Percentiles rank a stretch among this genome's conserved stretches.
phyloP scores from a whole-genome alignment of 2,888 invertebrate species.

The Dugesia japonica region DNA sequence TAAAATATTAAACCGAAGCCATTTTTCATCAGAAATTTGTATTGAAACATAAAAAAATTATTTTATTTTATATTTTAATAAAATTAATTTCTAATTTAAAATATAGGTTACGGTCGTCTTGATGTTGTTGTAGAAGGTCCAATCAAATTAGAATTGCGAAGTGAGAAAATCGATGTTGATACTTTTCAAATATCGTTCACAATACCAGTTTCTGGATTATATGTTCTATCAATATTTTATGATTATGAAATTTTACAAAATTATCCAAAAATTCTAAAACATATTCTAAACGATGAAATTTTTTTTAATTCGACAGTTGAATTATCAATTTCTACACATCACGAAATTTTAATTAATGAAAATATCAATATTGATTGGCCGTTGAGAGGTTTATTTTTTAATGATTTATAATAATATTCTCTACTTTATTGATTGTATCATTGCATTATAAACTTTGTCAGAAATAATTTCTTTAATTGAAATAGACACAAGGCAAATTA shows the following conservation, averaged over 20 bases:
- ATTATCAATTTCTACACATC: not conserved
- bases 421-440: not conserved
- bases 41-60: too few species aligned
- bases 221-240: not conserved
- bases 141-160: not conserved
- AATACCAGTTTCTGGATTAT: not conserved
- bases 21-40: too few species aligned
- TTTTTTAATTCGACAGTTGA: not conserved
- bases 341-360: not conserved
- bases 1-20: too few species aligned
- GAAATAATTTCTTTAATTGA: not conserved
- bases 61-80: too few species aligned
- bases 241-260: not conserved
- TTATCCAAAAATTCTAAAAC: not conserved
- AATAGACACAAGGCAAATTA: too few species aligned
- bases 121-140: not conserved
- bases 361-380: not conserved
- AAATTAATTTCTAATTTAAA: not conserved
- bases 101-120: not conserved
- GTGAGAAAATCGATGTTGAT: not conserved
- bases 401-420: not conserved
- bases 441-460: not conserved
- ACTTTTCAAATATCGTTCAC: not conserved
- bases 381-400: not conserved
- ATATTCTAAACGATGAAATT: not conserved